phyloP scores from a whole-genome alignment of 92 coral and sea anemone genomes.

The Palythoa grandis region DNA sequence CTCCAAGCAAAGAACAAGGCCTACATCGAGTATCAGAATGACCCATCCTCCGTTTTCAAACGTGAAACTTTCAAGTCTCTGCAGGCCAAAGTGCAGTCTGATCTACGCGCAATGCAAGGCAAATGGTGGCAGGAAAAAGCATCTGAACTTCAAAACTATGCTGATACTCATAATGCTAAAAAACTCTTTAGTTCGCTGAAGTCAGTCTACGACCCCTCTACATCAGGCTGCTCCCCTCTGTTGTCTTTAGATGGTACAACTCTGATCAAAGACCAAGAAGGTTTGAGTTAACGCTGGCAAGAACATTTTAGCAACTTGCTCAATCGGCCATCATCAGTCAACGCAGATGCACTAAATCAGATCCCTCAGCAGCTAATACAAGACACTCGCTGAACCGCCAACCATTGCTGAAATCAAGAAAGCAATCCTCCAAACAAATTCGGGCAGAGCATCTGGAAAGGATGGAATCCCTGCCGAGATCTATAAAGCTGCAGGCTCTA shows the following conservation, averaged over 20 bases:
- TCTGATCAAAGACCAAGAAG: constrained; percentile 49
- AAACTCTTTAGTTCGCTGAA: constrained; percentile 48
- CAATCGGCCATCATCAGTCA: constrained; percentile 45
- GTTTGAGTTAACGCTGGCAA: constrained; percentile 46
- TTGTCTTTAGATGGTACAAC: constrained; percentile 48
- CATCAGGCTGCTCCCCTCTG: constrained; percentile 48
- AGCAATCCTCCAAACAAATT: constrained; percentile 43
- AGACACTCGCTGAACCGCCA: constrained; percentile 24
- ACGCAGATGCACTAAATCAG: constrained; percentile 37
- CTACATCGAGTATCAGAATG: constrained; percentile 21
- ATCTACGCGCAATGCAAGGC: constrained; percentile 58
- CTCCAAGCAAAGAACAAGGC: constrained; percentile 33
- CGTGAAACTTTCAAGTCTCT: constrained; percentile 32
- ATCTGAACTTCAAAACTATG: constrained; percentile 40
- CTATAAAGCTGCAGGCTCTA: constrained; percentile 21
- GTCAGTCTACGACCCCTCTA: constrained; percentile 41
- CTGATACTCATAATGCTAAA: constrained; percentile 53
- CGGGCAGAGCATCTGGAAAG: constrained; percentile 38
- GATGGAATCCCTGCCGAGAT: constrained; percentile 52
- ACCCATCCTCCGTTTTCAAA: constrained; percentile 19
- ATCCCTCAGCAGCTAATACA: constrained; percentile 34
- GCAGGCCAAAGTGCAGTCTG: constrained; percentile 33
- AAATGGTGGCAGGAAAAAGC: constrained; percentile 61
- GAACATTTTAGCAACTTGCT: constrained; percentile 52
- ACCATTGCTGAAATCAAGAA: no score